Percentiles rank a stretch among this genome's conserved stretches.
Evolutionary conservation across 2,113 vertebrate genomes (phyloP).

Genomic region (Sprattus sprattus): DNA sequence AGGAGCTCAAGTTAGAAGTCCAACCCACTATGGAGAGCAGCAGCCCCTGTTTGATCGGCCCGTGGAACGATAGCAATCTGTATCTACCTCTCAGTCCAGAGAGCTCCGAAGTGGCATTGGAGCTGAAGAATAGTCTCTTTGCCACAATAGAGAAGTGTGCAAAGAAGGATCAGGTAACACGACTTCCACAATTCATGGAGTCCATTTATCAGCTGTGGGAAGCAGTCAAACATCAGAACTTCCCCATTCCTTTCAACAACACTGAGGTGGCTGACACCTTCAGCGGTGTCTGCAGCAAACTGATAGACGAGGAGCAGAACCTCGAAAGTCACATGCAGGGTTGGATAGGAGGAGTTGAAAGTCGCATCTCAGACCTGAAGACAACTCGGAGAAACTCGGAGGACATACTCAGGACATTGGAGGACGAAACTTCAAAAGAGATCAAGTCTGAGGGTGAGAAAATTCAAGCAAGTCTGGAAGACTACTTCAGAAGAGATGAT

Average conservation of each 20-base stretch:
- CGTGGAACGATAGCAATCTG: conserved; percentile 56
- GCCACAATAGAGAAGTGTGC: conserved; percentile 51
- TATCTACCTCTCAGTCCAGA: conserved; percentile 54
- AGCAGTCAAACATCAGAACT: conserved; percentile 59
- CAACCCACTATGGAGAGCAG: conserved; percentile 10
- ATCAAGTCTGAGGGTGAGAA: conserved; percentile 53
- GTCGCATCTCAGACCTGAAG: conserved; percentile 56
- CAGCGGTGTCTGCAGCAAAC: conserved; percentile 59
- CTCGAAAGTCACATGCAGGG: conserved; percentile 57
- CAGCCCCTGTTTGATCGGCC: conserved; percentile 54
- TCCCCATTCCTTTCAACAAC: conserved; percentile 56
- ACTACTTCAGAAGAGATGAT: conserved; percentile 55
- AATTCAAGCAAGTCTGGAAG: conserved; percentile 47
- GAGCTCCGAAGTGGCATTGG: conserved; percentile 57
- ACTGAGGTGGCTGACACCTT: conserved; percentile 58
- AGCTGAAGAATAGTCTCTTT: conserved; percentile 62
- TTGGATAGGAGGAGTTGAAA: conserved; percentile 55
- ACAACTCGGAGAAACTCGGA: conserved; percentile 25
- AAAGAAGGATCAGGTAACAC: conserved; percentile 35
- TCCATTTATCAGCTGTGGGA: conserved; percentile 62
- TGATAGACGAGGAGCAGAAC: conserved; percentile 56
- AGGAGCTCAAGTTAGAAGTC: conserved; percentile 4
- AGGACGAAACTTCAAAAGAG: conserved; percentile 51
- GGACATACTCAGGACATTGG: conserved; percentile 50
- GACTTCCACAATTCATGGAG: conserved; percentile 56